A percentile compares a stretch with the other conserved stretches of the same genome.
phyloP scores from a whole-genome alignment of 30 jellyfish, hydroid and myxozoan species.

The Chironex yamaguchii region DNA sequence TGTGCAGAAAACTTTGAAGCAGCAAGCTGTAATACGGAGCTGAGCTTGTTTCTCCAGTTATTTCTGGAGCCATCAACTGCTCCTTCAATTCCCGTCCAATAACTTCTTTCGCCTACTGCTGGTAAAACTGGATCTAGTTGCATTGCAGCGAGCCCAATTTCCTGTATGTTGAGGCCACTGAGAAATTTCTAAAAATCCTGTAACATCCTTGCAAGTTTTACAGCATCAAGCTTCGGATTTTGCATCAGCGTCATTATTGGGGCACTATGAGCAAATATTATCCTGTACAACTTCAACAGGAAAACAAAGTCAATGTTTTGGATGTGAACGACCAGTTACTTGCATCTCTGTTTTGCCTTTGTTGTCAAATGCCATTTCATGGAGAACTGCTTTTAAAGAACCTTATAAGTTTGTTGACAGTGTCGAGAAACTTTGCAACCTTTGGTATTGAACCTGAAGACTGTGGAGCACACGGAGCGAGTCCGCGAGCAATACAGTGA shows the following conservation, averaged over 20 bases:
- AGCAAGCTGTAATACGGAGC: background rate
- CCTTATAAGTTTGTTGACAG: constrained; percentile 9
- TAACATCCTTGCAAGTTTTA: constrained; percentile 14
- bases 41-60: constrained; percentile 14
- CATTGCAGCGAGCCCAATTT: constrained; percentile 29
- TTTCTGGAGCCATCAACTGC: constrained; percentile 30
- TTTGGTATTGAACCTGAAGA: constrained; percentile 18
- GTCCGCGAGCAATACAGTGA: constrained; percentile 58
- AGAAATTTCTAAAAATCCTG: constrained; percentile 25
- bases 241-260: constrained; percentile 52
- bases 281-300: constrained; percentile 28
- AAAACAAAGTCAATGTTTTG: constrained; percentile 35
- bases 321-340: constrained; percentile 18
- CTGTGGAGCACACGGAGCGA: constrained; percentile 30
- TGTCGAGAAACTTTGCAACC: constrained; percentile 33
- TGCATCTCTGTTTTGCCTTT: background rate
- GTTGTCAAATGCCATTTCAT: background rate
- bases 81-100: constrained; percentile 36
- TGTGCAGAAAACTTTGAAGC: constrained; percentile 15
- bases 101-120: constrained; percentile 16
- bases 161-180: background rate
- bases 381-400: background rate
- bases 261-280: constrained; percentile 30
- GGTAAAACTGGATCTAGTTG: constrained; percentile 44
- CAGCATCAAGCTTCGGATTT: constrained; percentile 43